A percentile compares a stretch with the other conserved stretches of the same genome.
Conservation (phyloP, 1,140 invertebrate species). For the Amyelois transitella region DNA sequence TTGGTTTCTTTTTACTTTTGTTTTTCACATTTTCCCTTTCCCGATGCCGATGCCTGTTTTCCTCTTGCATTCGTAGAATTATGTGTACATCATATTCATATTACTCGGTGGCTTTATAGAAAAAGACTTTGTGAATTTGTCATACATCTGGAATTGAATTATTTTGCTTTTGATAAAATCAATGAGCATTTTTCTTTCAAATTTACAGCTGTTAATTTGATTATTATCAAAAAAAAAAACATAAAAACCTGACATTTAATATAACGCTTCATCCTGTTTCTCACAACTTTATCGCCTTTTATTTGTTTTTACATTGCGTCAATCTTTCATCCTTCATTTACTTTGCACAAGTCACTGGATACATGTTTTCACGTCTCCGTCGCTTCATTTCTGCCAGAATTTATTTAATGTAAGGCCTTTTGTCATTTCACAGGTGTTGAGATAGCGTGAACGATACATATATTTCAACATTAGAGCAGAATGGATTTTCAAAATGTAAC, state of each 20-base stretch:
- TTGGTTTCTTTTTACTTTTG: background rate
- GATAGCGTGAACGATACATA: background rate
- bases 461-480: slow-evolving; percentile 2
- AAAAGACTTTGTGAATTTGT: no score
- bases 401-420: background rate
- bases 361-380: background rate
- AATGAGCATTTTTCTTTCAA: no score
- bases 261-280: background rate
- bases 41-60: background rate
- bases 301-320: background rate
- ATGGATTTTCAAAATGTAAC: slow-evolving; percentile 22
- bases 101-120: background rate
- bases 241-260: background rate
- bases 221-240: background rate
- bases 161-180: no score
- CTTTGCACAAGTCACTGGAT: background rate
- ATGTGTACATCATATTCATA: background rate
- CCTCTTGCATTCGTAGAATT: background rate
- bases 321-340: background rate
- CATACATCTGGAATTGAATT: no score
- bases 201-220: no score
- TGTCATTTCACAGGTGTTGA: background rate
- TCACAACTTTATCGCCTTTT: background rate
- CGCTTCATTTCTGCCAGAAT: background rate
- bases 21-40: background rate